Percentiles rank a stretch among this genome's conserved stretches.
These are phyloP conservation scores for Halesus radiatus DNA, from an alignment of 1,140 invertebrate species.

Conservation along the genomic window DNA sequence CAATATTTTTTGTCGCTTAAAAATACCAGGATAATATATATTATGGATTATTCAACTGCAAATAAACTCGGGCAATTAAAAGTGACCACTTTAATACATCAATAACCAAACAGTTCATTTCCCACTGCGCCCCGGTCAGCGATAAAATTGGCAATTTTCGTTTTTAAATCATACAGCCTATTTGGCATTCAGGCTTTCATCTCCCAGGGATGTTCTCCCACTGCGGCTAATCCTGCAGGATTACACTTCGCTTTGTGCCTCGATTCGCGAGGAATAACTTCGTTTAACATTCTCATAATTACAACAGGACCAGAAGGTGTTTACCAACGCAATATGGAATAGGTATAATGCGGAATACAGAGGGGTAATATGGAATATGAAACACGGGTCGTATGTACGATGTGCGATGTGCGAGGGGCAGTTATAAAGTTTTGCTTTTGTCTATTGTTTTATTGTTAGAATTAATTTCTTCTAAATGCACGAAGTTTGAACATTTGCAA, in stretches of 20 bases:
- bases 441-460: neutral
- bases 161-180: conserved; percentile 8
- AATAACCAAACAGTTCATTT: neutral
- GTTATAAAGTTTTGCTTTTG: no score
- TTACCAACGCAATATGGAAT: no score
- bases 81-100: neutral
- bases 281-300: conserved; percentile 7
- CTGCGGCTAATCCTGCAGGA: neutral
- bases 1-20: no score
- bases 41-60: no score
- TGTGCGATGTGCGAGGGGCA: no score
- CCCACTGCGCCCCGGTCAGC: neutral
- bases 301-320: neutral
- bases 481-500: no score
- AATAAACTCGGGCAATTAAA: no score
- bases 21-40: no score
- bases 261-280: conserved; percentile 10
- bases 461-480: neutral
- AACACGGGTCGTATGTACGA: no score
- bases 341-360: no score
- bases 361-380: no score
- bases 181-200: neutral
- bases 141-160: conserved; percentile 9
- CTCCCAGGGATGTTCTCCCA: neutral
- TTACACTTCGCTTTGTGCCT: conserved; percentile 13